Conservation (phyloP, 2,888 invertebrate species). For the Pycnomerus fuliginosus region DNA sequence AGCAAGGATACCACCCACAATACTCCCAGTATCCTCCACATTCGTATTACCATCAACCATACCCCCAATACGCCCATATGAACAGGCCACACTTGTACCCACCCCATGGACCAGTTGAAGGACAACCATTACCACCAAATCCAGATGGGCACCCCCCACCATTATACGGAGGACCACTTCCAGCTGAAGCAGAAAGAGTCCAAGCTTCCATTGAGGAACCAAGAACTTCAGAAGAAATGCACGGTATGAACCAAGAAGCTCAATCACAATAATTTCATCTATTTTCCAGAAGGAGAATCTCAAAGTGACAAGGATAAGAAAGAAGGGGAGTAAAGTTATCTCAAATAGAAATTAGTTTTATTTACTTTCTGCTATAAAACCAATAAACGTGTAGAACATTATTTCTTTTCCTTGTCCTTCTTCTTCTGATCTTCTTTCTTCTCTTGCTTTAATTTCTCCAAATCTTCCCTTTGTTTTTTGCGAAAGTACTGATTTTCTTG, state of each 20-base stretch:
- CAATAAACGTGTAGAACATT: background rate
- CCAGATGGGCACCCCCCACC: slow-evolving; percentile 32
- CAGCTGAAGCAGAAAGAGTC: slow-evolving; percentile 31
- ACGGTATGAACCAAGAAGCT: no score
- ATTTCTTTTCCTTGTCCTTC: no score
- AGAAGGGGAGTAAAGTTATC: slow-evolving; percentile 21
- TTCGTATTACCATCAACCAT: slow-evolving; percentile 57
- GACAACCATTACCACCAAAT: slow-evolving; percentile 40
- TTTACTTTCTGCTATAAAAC: background rate
- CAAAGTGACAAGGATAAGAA: slow-evolving; percentile 20
- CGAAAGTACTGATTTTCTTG: no score
- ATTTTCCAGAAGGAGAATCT: background rate
- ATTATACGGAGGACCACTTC: slow-evolving; percentile 29
- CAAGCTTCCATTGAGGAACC: slow-evolving; percentile 18
- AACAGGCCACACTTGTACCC: slow-evolving; percentile 53
- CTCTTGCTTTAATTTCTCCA: no score
- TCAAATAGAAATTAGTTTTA: background rate
- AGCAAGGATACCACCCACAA: slow-evolving; percentile 48
- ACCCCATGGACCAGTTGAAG: slow-evolving; percentile 46
- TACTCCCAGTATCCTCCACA: slow-evolving; percentile 51
- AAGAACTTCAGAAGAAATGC: slow-evolving; percentile 7
- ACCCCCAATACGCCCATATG: slow-evolving; percentile 59
- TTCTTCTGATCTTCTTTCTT: no score
- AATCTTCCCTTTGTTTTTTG: no score
- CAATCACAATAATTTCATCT: slow-evolving; percentile 14